Conservation (phyloP, 2,113 vertebrate species). For the Blennius ocellaris region DNA sequence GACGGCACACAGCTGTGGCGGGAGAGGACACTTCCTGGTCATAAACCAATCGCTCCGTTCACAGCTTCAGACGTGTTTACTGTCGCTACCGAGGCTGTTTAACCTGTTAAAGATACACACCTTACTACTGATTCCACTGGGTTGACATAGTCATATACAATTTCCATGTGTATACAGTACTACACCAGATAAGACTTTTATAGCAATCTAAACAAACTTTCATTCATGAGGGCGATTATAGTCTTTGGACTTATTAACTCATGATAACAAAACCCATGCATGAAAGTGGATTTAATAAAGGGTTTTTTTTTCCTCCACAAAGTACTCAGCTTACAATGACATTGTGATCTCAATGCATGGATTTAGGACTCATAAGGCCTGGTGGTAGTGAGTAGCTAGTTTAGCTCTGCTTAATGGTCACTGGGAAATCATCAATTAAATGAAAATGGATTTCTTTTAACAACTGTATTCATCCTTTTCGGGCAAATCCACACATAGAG, state of each 20-base stretch:
- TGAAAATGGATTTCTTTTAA: too few species aligned
- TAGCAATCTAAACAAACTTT: conserved; percentile 36
- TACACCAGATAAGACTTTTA: conserved; percentile 20
- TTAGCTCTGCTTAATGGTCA: too few species aligned
- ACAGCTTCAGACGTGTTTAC: conserved; percentile 16
- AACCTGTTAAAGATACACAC: neutral
- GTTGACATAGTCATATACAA: neutral
- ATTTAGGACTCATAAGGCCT: too few species aligned
- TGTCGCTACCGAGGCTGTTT: neutral
- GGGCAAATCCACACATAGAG: too few species aligned
- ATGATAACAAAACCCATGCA: neutral
- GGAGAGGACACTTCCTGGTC: conserved; percentile 47
- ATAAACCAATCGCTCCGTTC: conserved; percentile 30
- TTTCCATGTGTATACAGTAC: conserved; percentile 14
- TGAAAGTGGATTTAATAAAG: neutral
- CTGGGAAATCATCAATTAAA: too few species aligned
- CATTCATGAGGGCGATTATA: conserved; percentile 3
- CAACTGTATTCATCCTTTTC: too few species aligned
- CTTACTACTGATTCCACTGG: neutral
- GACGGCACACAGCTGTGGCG: conserved; percentile 51
- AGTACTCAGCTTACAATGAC: too few species aligned
- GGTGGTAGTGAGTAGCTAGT: too few species aligned
- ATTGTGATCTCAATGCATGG: too few species aligned
- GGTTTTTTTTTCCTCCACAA: neutral
- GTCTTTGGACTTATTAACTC: conserved; percentile 15